Conservation (phyloP, 2,113 vertebrate species). For the Leucosticte australis region DNA sequence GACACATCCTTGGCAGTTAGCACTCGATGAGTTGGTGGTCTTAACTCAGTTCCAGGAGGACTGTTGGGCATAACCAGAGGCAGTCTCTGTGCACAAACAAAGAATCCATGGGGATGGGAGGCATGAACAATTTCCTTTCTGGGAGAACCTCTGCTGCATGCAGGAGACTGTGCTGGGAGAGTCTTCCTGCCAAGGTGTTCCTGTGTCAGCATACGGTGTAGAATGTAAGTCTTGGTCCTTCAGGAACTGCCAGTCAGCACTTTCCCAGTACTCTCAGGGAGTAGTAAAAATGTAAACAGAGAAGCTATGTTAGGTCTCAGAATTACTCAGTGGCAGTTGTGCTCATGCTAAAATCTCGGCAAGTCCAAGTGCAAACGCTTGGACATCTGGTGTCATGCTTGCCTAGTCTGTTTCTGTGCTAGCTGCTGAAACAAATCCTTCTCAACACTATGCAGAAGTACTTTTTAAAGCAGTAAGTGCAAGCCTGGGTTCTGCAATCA, state of each 20-base stretch:
- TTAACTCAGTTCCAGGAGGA: not conserved
- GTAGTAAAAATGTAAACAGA: slow-evolving; percentile 14
- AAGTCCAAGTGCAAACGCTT: slow-evolving; percentile 21
- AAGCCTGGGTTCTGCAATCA: not conserved
- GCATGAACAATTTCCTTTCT: not conserved
- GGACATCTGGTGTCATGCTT: slow-evolving; percentile 6
- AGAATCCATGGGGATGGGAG: not conserved
- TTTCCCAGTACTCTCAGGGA: not conserved
- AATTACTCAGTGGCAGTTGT: slow-evolving; percentile 22
- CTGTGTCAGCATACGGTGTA: not conserved
- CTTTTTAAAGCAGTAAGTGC: not conserved
- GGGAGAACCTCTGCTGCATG: not conserved
- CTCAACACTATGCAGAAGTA: not conserved
- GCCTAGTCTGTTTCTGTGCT: not conserved
- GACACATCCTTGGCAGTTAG: not conserved
- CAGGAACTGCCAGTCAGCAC: not conserved
- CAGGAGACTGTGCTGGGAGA: not conserved
- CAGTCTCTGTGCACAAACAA: not conserved
- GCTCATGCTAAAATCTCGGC: not conserved
- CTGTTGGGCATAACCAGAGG: not conserved
- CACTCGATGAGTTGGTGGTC: not conserved
- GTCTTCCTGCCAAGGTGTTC: not conserved
- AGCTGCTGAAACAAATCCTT: not conserved
- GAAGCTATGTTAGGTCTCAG: not conserved
- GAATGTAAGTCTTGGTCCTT: not conserved